Evolutionary conservation across 1,140 invertebrate genomes (phyloP), one percentile per base, ranked within the genome.

Genomic region (Calliphora vicina): DNA sequence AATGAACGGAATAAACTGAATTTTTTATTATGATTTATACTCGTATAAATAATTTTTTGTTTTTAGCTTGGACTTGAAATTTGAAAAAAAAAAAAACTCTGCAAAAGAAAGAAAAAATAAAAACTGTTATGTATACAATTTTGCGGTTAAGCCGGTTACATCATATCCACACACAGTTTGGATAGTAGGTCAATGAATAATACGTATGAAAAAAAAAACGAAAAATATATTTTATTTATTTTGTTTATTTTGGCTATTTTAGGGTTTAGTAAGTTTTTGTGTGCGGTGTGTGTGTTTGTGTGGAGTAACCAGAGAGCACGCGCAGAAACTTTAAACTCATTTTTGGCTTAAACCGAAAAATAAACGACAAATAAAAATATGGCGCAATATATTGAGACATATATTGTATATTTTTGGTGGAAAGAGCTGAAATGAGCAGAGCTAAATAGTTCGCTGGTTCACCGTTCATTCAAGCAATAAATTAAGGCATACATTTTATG

Each of bases 101-200:
- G 25, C n/a, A 20, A 78, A 42, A 43, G n/a, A 29, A 76, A 17
- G 5, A 76, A 76, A 29, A 20, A 35, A 76, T 29, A 72, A 25
- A 78, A 78, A 78, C 74, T 78, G 74, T 78, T 78, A 78, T 78
- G 74, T 78, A 78, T 78, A 78, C 74, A 67, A 76, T 13, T 76
- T 78, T 78, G 81, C 74, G 81, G 80, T 82, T 81, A 80, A 84
- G 25, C 76, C 83, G 42, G 82, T 84, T 84, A 81, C 83, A 84
- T 84, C 83, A 84, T 50, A 80, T 82, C 23, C 73, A 76, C 27
- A 35, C 73, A 42, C n/a, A 45, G 10, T 82, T 84, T 82, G 81
- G 81, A 84, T 84, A 82, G 83, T 84, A 84, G 83, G 83, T 84
- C 83, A 84, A 82, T 84, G 83, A 84, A 84, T 84, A 84, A 84